Percentiles rank a stretch among this genome's conserved stretches.
Conservation (phyloP, 1,140 invertebrate genomes). For the Bombus pyrosoma region DNA sequence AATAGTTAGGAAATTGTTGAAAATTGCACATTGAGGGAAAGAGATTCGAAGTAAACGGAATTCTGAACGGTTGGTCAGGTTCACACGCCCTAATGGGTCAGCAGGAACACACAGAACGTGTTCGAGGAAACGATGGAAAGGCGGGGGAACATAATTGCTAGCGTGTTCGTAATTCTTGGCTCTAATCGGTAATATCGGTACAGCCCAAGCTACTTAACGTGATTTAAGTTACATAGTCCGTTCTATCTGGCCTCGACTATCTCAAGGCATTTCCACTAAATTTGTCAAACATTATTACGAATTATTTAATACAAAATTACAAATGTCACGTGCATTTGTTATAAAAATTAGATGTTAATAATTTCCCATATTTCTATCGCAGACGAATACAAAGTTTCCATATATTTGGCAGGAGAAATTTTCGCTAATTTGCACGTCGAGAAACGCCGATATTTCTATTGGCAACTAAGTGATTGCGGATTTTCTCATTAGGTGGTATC, state of each 20-base stretch:
- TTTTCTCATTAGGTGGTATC: no score
- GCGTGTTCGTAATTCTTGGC: slow-evolving; percentile 8
- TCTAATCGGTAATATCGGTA: slow-evolving; percentile 36
- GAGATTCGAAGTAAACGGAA: background rate
- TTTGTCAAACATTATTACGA: background rate
- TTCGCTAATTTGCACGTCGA: no score
- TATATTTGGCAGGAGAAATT: no score
- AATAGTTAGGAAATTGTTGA: background rate
- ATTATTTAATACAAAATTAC: background rate
- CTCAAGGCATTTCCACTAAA: background rate
- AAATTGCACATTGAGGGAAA: background rate
- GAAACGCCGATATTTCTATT: no score
- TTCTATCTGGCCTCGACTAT: background rate
- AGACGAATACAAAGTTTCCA: no score
- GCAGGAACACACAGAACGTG: slow-evolving; percentile 5
- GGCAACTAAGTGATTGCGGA: no score
- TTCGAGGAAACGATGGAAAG: slow-evolving; percentile 4
- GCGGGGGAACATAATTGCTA: slow-evolving; percentile 10
- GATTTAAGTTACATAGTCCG: slow-evolving; percentile 5
- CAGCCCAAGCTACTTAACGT: slow-evolving; percentile 8
- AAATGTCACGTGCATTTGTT: no score
- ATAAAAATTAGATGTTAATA: no score
- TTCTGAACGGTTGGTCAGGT: background rate
- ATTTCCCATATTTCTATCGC: no score
- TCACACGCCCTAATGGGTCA: slow-evolving; percentile 16